Evolutionary conservation across 2,888 invertebrate species (phyloP).

Genomic region (Cinara cedri): DNA sequence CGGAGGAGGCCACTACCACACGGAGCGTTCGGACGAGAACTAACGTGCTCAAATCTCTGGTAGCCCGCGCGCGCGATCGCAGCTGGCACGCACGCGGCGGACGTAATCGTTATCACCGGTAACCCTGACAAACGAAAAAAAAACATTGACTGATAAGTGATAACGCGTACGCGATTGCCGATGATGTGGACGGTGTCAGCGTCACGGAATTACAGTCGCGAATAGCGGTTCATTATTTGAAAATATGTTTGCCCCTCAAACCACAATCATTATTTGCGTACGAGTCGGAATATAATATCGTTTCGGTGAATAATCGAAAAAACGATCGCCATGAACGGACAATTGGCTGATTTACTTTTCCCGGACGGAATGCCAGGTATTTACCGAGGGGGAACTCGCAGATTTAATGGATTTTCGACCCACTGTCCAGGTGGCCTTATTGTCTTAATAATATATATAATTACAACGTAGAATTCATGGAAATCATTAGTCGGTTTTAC

Average conservation of each 20-base stretch:
- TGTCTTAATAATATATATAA: too few species aligned
- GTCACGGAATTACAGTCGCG: too few species aligned
- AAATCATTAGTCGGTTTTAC: too few species aligned
- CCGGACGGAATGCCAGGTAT: constrained; percentile 65
- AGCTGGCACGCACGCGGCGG: constrained; percentile 9
- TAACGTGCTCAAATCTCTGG: constrained; percentile 30
- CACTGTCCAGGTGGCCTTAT: too few species aligned
- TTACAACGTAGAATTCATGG: too few species aligned
- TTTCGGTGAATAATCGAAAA: neutral
- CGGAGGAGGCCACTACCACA: neutral
- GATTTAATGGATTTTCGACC: too few species aligned
- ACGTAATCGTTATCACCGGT: neutral
- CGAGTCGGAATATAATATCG: too few species aligned
- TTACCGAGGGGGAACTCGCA: neutral
- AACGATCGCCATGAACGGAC: constrained; percentile 63
- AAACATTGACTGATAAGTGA: neutral
- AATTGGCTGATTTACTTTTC: constrained; percentile 66
- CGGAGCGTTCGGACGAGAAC: constrained; percentile 35
- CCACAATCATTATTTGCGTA: too few species aligned
- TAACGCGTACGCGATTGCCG: neutral
- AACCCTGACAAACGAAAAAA: neutral
- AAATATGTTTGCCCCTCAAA: too few species aligned
- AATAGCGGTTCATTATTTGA: too few species aligned
- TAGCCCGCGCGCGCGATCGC: constrained; percentile 25
- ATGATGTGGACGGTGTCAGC: too few species aligned